Evolutionary conservation across 2,797 vertebrate species (phyloP).

Genomic region (Chloroceryle inda): DNA sequence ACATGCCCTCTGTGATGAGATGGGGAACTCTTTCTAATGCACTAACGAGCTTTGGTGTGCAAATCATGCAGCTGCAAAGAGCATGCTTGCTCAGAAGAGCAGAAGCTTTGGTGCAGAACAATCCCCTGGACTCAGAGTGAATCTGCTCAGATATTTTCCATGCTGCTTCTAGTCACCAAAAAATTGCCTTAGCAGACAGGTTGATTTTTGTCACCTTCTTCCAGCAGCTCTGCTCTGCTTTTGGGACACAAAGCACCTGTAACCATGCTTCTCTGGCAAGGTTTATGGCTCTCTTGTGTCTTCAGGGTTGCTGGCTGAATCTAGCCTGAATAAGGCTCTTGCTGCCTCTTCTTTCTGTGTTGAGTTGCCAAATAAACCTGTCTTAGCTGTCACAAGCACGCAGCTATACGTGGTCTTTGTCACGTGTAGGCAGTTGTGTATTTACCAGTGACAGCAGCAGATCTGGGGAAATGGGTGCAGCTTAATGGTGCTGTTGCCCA

Average conservation of each 20-base stretch:
- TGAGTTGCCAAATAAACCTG: neutral
- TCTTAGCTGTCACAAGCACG: neutral
- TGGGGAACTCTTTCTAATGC: neutral
- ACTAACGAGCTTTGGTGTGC: neutral
- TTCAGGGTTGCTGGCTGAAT: neutral
- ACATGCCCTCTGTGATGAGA: rapidly evolving
- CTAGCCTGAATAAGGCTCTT: neutral
- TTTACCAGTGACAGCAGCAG: neutral
- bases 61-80: neutral
- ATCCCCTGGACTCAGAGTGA: rapidly evolving
- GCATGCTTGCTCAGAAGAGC: neutral
- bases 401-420: neutral
- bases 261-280: neutral
- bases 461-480: neutral
- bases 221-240: neutral
- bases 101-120: neutral
- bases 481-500: neutral
- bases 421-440: neutral
- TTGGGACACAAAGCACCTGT: neutral
- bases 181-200: neutral
- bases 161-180: neutral
- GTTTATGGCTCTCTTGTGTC: neutral
- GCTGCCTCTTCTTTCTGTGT: neutral
- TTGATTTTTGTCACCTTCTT: neutral
- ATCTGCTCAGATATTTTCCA: neutral